These are phyloP conservation scores for Fregata magnificens DNA, from an alignment of 2,113 vertebrate species.

Conservation along the genomic window DNA sequence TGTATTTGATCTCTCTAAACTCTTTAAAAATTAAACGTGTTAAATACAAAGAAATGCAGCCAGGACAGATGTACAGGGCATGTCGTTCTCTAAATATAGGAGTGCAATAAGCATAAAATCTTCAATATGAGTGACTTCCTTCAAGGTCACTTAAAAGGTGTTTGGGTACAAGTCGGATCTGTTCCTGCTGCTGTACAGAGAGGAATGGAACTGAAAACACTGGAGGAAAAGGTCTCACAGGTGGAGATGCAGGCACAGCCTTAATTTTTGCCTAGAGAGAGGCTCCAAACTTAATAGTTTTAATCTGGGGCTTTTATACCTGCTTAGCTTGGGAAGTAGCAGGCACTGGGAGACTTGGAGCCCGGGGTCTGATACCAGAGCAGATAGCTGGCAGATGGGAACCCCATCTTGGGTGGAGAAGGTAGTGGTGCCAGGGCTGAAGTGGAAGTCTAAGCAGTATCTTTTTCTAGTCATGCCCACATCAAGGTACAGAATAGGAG, in stretches of 20 bases:
- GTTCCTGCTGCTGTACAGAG: background rate
- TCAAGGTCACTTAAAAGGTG: background rate
- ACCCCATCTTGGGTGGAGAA: fast-evolving
- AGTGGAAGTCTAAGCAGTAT: background rate
- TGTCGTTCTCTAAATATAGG: background rate
- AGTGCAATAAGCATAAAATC: background rate
- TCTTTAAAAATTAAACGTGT: background rate
- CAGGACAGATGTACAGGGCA: background rate
- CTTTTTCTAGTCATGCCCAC: background rate
- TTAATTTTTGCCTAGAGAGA: background rate
- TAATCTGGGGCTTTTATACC: background rate
- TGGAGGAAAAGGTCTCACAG: background rate
- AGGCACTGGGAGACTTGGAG: background rate
- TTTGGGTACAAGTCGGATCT: background rate
- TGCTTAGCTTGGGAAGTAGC: background rate
- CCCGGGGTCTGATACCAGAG: background rate
- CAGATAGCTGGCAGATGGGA: background rate
- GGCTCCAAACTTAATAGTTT: background rate
- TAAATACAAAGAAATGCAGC: background rate
- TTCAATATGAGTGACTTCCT: background rate
- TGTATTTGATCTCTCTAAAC: background rate
- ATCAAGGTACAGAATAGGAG: background rate
- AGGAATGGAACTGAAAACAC: background rate
- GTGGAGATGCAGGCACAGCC: background rate
- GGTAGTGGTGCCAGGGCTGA: background rate